Conservation (phyloP, 2,888 invertebrate species). For the Augiades crinisus region DNA sequence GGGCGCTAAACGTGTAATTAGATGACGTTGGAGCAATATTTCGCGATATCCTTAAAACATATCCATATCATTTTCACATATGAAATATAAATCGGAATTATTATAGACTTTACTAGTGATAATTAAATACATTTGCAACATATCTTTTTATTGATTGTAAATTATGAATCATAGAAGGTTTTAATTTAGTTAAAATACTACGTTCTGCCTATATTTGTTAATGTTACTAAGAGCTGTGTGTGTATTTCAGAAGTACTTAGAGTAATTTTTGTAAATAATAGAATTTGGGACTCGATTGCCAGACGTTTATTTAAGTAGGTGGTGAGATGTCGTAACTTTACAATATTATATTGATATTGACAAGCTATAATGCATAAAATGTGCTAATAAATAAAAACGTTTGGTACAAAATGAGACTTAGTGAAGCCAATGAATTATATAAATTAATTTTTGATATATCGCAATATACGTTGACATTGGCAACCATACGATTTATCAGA, state of each 20-base stretch:
- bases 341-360: constrained; percentile 25
- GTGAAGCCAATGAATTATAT: constrained; percentile 20
- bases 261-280: constrained; percentile 46
- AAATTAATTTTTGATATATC: constrained; percentile 14
- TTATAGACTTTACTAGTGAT: constrained; percentile 43
- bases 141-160: constrained; percentile 44
- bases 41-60: constrained; percentile 64
- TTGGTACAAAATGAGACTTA: constrained; percentile 26
- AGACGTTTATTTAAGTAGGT: constrained; percentile 43
- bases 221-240: constrained; percentile 50
- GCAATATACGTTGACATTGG: constrained; percentile 17
- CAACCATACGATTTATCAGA: constrained; percentile 8
- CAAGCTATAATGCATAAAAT: constrained; percentile 23
- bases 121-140: constrained; percentile 35
- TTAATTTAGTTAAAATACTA: constrained; percentile 56
- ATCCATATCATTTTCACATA: constrained; percentile 73
- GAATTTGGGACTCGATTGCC: constrained; percentile 57
- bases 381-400: constrained; percentile 16
- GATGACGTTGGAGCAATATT: constrained; percentile 65
- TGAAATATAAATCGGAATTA: constrained; percentile 43
- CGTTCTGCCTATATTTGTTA: constrained; percentile 56
- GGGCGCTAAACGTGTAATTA: constrained; percentile 76
- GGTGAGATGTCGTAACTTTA: constrained; percentile 27
- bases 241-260: constrained; percentile 48
- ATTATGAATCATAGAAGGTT: constrained; percentile 45